Conservation (phyloP, 2,888 invertebrate genomes). For the Julus scandinavius region DNA sequence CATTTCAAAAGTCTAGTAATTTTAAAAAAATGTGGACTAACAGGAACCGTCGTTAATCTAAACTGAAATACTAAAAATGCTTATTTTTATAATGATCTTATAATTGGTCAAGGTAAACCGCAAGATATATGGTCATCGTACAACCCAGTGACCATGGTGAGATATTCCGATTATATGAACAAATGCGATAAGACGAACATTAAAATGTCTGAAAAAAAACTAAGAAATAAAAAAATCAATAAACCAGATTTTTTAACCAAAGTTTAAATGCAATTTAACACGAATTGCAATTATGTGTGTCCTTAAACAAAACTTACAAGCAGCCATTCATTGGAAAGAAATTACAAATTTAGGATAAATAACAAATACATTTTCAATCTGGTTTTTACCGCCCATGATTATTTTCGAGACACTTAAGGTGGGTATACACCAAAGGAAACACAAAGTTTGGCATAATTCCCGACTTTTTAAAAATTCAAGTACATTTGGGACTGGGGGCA, state of each 20-base stretch:
- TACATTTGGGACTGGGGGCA: too few relatives aligned
- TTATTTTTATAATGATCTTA: background rate
- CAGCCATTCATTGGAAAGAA: too few relatives aligned
- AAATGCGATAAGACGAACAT: background rate
- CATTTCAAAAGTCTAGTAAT: too few relatives aligned
- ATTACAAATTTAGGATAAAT: background rate
- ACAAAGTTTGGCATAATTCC: too few relatives aligned
- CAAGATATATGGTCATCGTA: constrained; percentile 34
- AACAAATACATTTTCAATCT: background rate
- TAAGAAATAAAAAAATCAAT: background rate
- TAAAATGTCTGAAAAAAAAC: background rate
- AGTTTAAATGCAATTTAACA: background rate
- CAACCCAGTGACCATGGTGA: background rate
- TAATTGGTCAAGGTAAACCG: constrained; percentile 30
- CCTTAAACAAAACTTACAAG: background rate
- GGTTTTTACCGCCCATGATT: background rate
- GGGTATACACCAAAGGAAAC: too few relatives aligned
- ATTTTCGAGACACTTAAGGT: too few relatives aligned
- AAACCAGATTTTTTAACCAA: background rate
- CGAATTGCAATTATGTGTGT: constrained; percentile 12
- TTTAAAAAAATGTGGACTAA: too few relatives aligned
- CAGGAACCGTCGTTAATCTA: too few relatives aligned
- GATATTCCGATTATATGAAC: background rate
- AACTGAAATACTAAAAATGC: background rate
- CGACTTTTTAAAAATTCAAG: too few relatives aligned